These are phyloP conservation scores for Charaxes varanes DNA, from an alignment of 1,140 invertebrate genomes.

Conservation along the genomic window DNA sequence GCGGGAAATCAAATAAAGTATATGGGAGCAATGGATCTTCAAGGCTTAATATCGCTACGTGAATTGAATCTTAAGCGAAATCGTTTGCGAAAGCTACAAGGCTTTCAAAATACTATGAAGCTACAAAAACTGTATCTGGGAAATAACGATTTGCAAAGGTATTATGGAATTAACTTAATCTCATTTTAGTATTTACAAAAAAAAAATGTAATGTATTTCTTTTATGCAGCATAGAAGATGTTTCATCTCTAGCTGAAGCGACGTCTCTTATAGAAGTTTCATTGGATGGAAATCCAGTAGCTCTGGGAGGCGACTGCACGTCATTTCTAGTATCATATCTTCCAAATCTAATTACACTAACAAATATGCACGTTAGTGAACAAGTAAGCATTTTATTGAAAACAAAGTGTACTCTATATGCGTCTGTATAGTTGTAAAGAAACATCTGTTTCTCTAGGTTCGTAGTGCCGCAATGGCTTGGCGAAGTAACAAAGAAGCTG, in stretches of 20 bases:
- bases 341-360: slow-evolving; percentile 80
- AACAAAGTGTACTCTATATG: no score
- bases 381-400: slow-evolving; percentile 63
- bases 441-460: slow-evolving; percentile 77
- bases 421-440: no score
- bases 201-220: slow-evolving; percentile 17
- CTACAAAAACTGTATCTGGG: slow-evolving; percentile 88
- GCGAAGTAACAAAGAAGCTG: slow-evolving; percentile 83
- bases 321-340: slow-evolving; percentile 87
- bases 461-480: slow-evolving; percentile 83
- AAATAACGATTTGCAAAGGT: slow-evolving; percentile 89
- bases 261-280: slow-evolving; percentile 85
- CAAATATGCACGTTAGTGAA: slow-evolving; percentile 84
- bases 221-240: slow-evolving; percentile 84
- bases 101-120: slow-evolving; percentile 86
- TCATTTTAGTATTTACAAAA: no score
- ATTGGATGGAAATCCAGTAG: slow-evolving; percentile 90
- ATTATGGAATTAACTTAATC: no score
- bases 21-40: slow-evolving; percentile 83
- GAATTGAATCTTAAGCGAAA: slow-evolving; percentile 93
- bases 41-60: slow-evolving; percentile 83
- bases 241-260: slow-evolving; percentile 84
- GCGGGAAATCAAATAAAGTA: slow-evolving; percentile 90
- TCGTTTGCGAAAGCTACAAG: slow-evolving; percentile 84
- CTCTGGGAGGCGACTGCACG: slow-evolving; percentile 82